Evolutionary conservation across 2,888 invertebrate genomes (phyloP).

Genomic region (Polydrusus cervinus): DNA sequence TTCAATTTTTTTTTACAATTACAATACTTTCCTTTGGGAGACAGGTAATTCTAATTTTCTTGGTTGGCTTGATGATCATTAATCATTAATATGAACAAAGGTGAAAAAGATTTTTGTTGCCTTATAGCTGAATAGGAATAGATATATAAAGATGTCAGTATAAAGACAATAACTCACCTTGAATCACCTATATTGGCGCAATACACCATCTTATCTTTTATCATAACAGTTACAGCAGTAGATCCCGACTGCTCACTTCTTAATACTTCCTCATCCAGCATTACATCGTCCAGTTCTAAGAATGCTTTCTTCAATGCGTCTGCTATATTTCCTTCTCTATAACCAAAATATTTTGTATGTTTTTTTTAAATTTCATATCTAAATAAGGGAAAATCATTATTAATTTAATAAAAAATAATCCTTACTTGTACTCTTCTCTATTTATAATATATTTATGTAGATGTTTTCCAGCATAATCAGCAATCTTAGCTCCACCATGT

Average conservation of each 20-base stretch:
- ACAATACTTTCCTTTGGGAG: too few relatives aligned
- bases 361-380: not conserved
- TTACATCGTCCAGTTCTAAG: slow-evolving; percentile 92
- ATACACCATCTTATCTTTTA: slow-evolving; percentile 75
- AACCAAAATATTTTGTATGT: slow-evolving; percentile 6
- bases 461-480: slow-evolving; percentile 96
- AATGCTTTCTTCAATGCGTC: slow-evolving; percentile 88
- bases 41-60: too few relatives aligned
- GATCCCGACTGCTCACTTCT: slow-evolving; percentile 96
- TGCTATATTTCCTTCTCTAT: slow-evolving; percentile 83
- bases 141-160: too few relatives aligned
- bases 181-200: slow-evolving; percentile 55
- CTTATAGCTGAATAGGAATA: too few relatives aligned
- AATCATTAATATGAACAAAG: too few relatives aligned
- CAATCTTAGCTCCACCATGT: slow-evolving; percentile 84
- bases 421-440: slow-evolving; percentile 81
- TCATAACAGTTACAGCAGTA: slow-evolving; percentile 90
- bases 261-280: slow-evolving; percentile 90
- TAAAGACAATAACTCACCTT: slow-evolving; percentile 26
- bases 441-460: slow-evolving; percentile 93
- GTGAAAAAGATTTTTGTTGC: too few relatives aligned
- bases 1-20: too few relatives aligned
- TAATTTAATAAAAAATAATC: too few relatives aligned
- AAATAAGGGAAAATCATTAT: not conserved
- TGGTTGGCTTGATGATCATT: too few relatives aligned